phyloP scores from a whole-genome alignment of 53 echinoderm and acorn worm genomes.

The Zoroaster sp. region DNA sequence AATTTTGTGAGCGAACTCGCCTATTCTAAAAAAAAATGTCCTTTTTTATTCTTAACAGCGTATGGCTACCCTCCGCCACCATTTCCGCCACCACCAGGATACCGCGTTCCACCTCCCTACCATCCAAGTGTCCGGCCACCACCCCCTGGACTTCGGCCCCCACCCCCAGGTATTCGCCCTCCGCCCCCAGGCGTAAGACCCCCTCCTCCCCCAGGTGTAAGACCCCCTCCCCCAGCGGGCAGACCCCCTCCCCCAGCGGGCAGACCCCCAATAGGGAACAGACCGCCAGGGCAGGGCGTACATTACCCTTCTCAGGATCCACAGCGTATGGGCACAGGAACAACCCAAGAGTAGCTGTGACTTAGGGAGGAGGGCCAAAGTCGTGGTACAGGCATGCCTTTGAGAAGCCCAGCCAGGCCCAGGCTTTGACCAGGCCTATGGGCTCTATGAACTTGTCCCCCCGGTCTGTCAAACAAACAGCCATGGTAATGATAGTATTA shows the following conservation, averaged over 20 bases:
- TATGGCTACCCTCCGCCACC: constrained; percentile 43
- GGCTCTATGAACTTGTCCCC: too few species aligned
- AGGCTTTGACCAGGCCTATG: too few species aligned
- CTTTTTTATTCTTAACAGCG: background rate
- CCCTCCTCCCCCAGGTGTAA: constrained; percentile 76
- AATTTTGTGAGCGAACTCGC: background rate
- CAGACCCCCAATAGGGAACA: constrained; percentile 33
- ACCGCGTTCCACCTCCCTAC: constrained; percentile 50
- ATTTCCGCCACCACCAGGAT: constrained; percentile 48
- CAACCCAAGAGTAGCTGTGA: constrained; percentile 15
- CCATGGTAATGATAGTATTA: too few species aligned
- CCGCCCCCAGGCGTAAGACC: constrained; percentile 87
- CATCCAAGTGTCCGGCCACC: constrained; percentile 56
- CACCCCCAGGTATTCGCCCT: constrained; percentile 60
- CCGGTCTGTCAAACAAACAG: too few species aligned
- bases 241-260: constrained; percentile 44
- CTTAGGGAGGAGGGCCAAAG: too few species aligned
- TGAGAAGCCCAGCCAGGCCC: too few species aligned
- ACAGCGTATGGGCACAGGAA: constrained; percentile 93
- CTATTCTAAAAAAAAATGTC: background rate
- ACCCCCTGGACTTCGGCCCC: constrained; percentile 58
- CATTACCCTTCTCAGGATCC: constrained; percentile 99
- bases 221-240: constrained; percentile 50
- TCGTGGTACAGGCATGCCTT: too few species aligned
- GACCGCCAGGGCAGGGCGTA: constrained; percentile 59